These are phyloP conservation scores for Chymomyza caudatula DNA, from an alignment of 2,888 invertebrate species.

Conservation along the genomic window DNA sequence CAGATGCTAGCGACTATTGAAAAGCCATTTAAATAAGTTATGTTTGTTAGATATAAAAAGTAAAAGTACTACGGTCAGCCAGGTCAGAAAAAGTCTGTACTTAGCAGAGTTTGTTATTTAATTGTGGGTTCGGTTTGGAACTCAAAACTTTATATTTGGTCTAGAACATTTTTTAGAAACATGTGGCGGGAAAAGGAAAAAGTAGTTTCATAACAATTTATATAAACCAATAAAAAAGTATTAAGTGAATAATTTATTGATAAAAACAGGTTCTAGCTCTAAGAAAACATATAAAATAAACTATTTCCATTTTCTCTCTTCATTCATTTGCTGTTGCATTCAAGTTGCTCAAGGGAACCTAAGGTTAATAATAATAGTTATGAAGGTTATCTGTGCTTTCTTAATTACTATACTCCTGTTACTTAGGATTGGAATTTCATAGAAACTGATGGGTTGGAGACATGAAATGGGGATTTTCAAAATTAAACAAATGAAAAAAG, in stretches of 20 bases:
- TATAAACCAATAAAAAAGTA: no score
- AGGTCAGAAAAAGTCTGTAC: neutral
- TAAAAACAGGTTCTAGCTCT: neutral
- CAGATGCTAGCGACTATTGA: slow-evolving; percentile 28
- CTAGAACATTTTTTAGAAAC: no score
- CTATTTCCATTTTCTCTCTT: neutral
- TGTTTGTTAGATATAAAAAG: neutral
- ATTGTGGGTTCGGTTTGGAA: no score
- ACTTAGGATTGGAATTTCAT: neutral
- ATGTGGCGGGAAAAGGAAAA: no score
- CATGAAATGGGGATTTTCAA: no score
- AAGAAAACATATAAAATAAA: neutral
- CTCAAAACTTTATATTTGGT: no score
- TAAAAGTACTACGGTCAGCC: neutral
- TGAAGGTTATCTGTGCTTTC: neutral
- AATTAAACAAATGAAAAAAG: no score
- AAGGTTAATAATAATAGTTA: neutral
- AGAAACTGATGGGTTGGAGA: no score
- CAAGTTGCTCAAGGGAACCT: neutral
- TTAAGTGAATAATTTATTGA: no score
- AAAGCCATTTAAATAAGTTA: slow-evolving; percentile 25
- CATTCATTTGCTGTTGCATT: no score
- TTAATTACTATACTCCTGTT: neutral
- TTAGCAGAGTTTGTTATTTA: no score
- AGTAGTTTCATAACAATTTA: no score